Base-by-base conservation (phyloP, 2,797 vertebrate genomes). In the Ciconia nigra region DNA sequence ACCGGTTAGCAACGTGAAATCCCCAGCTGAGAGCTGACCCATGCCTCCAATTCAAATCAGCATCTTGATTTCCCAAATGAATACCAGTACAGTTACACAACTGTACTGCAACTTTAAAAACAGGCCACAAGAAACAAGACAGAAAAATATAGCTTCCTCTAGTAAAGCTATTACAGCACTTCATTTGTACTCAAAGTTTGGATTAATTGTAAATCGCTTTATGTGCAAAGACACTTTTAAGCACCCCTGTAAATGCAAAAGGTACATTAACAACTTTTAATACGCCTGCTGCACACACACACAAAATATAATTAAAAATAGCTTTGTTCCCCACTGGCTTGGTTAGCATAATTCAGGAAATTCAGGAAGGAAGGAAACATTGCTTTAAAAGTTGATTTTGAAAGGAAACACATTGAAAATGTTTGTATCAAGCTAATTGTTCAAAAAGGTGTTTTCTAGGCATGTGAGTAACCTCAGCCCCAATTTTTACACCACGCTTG, bases 381-480 rank as follows among this genome's bases (percentile, higher is more conserved):
- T 80, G 88, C 42, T 63, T 70, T 63, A 81, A 71, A 92, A 72
- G 39, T n/a, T 89, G 59, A 54, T 74, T 96, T 93, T 83, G 63
- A 95, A 80, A 92, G 97, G 96, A 97, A 97, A 91, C 95, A 96
- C 93, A 94, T 77, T 95, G 86, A 87, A 80, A 90, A 73, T 49
- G 52, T 94, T 93, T 79, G 37, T 55, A 58, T 57, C 4, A 2
- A 77, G 47, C 44, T 71, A n/a, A 80, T 84, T 89, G 83, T 71
- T 90, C 59, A 47, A 13, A 28, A 90, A 94, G 65, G 69, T 91
- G 78, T 92, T 91, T 91, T 95, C 89, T 87, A 81, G 83, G 55
- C 90, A 83, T 0, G 31, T 29, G 44, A 92, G 69, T 54, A 84
- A 91, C 78, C 90, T 85, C 84, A 89, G 89, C 59, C 63, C 78